These are phyloP conservation scores for Coelogynopora nodosa DNA, from an alignment of 2,888 invertebrate genomes.

Conservation along the genomic window DNA sequence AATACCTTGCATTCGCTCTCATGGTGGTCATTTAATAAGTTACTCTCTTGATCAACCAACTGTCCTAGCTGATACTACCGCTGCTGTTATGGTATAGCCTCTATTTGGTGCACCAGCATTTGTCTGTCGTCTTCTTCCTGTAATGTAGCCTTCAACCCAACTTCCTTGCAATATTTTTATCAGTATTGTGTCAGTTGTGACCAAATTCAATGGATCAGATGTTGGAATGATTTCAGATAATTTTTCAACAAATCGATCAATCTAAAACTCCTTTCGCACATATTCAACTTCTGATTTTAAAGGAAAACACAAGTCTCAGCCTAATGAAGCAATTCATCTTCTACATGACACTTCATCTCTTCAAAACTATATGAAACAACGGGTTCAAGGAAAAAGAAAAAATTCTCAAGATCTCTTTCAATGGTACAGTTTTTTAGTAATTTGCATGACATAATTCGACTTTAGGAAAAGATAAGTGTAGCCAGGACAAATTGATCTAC, in stretches of 20 bases:
- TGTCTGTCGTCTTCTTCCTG: not conserved
- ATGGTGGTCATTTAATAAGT: conserved; percentile 25
- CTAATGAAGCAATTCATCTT: not conserved
- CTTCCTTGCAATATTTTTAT: not conserved
- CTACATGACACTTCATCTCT: not conserved
- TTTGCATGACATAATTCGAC: not conserved
- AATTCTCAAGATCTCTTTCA: not conserved
- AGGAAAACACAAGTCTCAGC: not conserved
- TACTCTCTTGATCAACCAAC: not conserved
- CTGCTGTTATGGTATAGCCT: conserved; percentile 8
- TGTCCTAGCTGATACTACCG: not conserved
- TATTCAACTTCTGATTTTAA: not conserved
- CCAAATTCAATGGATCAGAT: not conserved
- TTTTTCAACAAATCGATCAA: not conserved
- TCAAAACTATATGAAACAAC: not conserved
- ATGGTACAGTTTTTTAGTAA: not conserved
- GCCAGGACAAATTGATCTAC: not conserved
- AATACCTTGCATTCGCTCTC: not conserved
- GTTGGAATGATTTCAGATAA: not conserved
- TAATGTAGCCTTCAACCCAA: not conserved
- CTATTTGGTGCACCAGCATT: not conserved
- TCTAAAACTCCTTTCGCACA: not conserved
- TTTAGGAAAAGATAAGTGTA: not conserved
- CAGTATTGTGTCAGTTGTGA: not conserved
- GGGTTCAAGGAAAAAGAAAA: not conserved